Conservation (phyloP, 1,140 invertebrate species). For the Pseudomyrmex dendroicus region DNA sequence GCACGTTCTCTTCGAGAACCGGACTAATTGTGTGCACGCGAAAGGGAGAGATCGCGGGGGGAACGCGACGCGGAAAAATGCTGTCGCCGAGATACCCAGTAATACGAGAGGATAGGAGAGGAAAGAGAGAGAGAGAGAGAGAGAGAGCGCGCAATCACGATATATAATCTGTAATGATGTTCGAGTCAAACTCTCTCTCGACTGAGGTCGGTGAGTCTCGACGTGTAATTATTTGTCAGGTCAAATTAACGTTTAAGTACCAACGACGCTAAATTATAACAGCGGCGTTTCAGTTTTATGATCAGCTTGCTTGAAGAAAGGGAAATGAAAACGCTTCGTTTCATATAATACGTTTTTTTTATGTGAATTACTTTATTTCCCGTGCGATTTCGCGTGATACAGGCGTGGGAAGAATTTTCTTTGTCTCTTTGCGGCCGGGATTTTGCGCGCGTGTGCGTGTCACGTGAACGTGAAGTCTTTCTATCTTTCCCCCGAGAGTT, state of each 20-base stretch:
- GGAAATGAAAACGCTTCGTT: slow-evolving; percentile 4
- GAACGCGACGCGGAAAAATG: slow-evolving; percentile 1
- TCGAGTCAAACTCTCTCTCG: not conserved
- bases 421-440: slow-evolving; percentile 39
- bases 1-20: slow-evolving; percentile 18
- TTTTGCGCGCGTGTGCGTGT: not conserved
- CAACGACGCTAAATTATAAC: not conserved
- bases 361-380: not conserved
- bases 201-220: too few species aligned
- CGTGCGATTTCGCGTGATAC: slow-evolving; percentile 26
- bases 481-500: not conserved
- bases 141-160: not conserved
- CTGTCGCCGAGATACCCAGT: slow-evolving; percentile 2
- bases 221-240: too few species aligned
- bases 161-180: not conserved
- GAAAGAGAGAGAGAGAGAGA: too few species aligned
- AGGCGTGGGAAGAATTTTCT: slow-evolving; percentile 69
- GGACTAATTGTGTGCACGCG: slow-evolving; percentile 32
- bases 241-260: not conserved
- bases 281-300: slow-evolving; percentile 4
- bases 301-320: not conserved
- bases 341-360: not conserved
- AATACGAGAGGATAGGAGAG: not conserved
- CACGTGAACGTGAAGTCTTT: not conserved
- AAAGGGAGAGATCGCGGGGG: slow-evolving; percentile 16